A percentile compares a stretch with the other conserved stretches of the same genome.
Evolutionary conservation across 2,797 vertebrate genomes (phyloP).

Genomic region (Scomberomorus guttatus): DNA sequence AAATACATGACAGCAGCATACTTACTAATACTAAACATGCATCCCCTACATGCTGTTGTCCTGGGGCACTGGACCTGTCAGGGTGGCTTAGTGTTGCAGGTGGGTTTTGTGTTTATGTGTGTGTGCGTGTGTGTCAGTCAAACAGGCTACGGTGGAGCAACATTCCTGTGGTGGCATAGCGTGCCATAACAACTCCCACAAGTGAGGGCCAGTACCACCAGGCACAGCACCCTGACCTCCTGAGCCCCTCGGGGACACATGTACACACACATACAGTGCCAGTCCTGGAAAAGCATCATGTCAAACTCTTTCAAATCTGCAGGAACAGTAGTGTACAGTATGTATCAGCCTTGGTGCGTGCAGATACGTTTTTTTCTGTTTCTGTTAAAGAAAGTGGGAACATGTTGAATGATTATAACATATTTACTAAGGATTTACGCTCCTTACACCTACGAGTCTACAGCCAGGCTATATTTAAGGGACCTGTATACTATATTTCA

Average conservation of each 20-base stretch:
- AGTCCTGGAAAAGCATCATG: neutral
- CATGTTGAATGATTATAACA: neutral
- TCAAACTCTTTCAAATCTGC: neutral
- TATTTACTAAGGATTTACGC: no score
- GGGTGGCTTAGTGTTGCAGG: constrained; percentile 46
- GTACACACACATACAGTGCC: neutral
- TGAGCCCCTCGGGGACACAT: neutral
- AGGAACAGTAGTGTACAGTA: neutral
- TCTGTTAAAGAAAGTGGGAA: neutral
- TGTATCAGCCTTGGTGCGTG: neutral
- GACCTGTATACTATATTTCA: no score
- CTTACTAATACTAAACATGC: neutral
- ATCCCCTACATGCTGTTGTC: constrained; percentile 29
- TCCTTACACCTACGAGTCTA: no score
- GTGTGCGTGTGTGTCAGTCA: constrained; percentile 33
- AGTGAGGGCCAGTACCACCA: neutral
- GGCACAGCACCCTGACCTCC: neutral
- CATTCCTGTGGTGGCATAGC: constrained; percentile 32
- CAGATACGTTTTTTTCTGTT: neutral
- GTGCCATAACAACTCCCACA: constrained; percentile 40
- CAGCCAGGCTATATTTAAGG: no score
- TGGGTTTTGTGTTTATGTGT: constrained; percentile 6
- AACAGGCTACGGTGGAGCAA: constrained; percentile 34
- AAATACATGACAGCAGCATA: neutral
- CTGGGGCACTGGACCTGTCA: constrained; percentile 59